These are phyloP conservation scores for Origma solitaria DNA, from an alignment of 2,113 vertebrate genomes.

Conservation along the genomic window DNA sequence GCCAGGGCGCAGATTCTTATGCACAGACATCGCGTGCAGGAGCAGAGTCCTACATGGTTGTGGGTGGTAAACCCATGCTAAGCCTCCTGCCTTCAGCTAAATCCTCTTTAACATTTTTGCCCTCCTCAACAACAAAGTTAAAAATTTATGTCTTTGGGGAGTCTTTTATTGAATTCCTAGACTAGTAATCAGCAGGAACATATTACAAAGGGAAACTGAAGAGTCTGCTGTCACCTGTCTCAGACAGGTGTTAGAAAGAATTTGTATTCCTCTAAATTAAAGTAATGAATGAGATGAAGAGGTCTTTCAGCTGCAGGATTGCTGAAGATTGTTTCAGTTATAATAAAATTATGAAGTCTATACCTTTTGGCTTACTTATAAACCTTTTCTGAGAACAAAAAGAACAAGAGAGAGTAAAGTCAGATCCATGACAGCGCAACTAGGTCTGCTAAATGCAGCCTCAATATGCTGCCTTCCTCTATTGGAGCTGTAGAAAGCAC, in stretches of 20 bases:
- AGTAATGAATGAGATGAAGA: background rate
- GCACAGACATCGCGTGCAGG: accelerated
- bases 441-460: background rate
- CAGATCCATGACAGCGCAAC: background rate
- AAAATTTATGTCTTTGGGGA: background rate
- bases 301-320: background rate
- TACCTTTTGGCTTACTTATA: background rate
- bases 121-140: background rate
- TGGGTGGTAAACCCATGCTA: background rate
- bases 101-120: background rate
- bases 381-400: background rate
- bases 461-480: background rate
- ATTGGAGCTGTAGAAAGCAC: background rate
- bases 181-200: background rate
- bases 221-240: background rate
- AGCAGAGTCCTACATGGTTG: background rate
- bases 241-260: background rate
- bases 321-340: background rate
- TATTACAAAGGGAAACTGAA: background rate
- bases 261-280: background rate
- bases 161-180: background rate
- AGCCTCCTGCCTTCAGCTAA: background rate
- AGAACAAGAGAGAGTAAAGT: background rate
- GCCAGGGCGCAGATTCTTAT: background rate
- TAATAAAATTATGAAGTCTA: background rate